Evolutionary conservation across 2,113 vertebrate genomes (phyloP).

Genomic region (Microtus montanus): DNA sequence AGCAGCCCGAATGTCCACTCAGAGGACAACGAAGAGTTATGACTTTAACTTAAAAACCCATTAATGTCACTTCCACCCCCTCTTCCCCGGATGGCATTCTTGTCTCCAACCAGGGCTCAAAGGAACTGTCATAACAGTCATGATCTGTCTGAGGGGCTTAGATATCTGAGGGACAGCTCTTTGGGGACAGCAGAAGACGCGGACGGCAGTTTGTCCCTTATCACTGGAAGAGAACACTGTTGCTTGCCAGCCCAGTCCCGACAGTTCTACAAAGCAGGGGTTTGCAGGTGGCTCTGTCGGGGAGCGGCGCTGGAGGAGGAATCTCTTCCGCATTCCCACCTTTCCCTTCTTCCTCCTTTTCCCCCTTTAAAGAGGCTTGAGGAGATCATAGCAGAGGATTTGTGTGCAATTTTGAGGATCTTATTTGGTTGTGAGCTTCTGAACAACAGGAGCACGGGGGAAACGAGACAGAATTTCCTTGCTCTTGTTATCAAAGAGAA

Average conservation of each 20-base stretch:
- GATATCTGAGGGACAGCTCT: neutral
- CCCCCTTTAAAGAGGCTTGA: neutral
- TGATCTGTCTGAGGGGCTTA: neutral
- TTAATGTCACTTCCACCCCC: neutral
- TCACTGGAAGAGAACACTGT: neutral
- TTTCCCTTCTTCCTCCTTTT: neutral
- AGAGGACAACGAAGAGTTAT: neutral
- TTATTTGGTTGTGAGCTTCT: neutral
- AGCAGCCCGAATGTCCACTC: neutral
- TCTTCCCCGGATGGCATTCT: neutral
- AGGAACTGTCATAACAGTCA: neutral
- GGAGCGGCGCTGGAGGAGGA: neutral
- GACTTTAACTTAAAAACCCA: neutral
- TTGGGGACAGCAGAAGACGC: neutral
- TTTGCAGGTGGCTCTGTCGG: neutral
- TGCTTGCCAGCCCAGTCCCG: neutral
- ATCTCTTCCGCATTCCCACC: neutral
- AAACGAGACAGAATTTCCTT: neutral
- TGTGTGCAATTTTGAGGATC: neutral
- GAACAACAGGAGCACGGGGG: neutral
- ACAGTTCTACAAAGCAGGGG: neutral
- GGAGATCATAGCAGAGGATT: neutral
- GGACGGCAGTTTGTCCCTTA: neutral
- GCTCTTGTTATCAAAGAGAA: conserved; percentile 1
- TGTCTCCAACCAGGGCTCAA: neutral